Evolutionary conservation across 2,113 vertebrate genomes (phyloP), one percentile per base, ranked within the genome.

Genomic region (Alouatta palliata): DNA sequence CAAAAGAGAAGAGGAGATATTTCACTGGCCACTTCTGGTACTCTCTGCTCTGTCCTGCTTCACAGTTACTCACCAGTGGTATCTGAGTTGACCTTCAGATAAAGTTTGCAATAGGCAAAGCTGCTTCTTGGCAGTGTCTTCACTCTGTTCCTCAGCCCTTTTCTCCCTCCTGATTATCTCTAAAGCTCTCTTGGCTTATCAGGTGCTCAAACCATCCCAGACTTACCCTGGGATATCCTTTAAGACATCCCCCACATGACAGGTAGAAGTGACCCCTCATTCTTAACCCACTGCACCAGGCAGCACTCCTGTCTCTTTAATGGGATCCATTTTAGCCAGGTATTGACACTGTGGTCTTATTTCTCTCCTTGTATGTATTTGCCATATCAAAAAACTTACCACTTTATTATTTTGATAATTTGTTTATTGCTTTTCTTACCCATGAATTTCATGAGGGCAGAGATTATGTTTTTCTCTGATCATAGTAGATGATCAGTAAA

Each of bases 371-470:
- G 2, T 61, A 16, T 70, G 56, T 47, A 58, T 94, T 92, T 83
- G 13, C 32, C 8, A 10, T 68, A 66, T 71, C 23, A 73, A 86
- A 95, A 86, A 30, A 20, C 10, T 49, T n/a, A 71, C 30, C 23
- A 11, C 45, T 87, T 96, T 9, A 47, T 87, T 85, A 52, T 96
- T 91, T 91, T 93, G 37, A 25, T 82, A 89, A 52, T 40, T 82
- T 30, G 4, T 43, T 54, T 81, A 35, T 75, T 71, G 45, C 40
- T 84, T 76, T 93, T 84, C 45, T 93, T 45, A 75, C 66, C 52
- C 19, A 9, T 25, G 66, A 47, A 21, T 23, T 76, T 45, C 20
- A 6, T 40, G 30, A 88, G 43, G 32, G 64, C 32, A 43, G 66
- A 92, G 2, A 19, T 83, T 27, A 13, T 64, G 12, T 81, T 95